These are phyloP conservation scores for Aphidoletes aphidimyza DNA, from an alignment of 2,888 invertebrate genomes.

Conservation along the genomic window DNA sequence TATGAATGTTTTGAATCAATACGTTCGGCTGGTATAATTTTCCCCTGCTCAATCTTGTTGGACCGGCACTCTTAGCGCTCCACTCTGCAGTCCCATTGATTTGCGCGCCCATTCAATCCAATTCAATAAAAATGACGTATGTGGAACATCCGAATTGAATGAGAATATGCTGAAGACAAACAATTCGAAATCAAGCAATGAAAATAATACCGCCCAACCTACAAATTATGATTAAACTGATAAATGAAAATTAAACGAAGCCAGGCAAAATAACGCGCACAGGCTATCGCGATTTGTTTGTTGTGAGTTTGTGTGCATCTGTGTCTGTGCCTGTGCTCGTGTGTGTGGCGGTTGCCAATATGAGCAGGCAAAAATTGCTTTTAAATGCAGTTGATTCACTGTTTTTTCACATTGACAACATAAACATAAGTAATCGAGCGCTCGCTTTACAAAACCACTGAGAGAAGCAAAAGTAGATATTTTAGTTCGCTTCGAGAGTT, in stretches of 20 bases:
- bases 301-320: not conserved
- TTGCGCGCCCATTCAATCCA: not conserved
- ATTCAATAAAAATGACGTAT: conserved; percentile 31
- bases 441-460: too few relatives aligned
- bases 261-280: not conserved
- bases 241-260: conserved; percentile 11
- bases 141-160: conserved; percentile 36
- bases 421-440: too few relatives aligned
- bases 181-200: not conserved
- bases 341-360: too few relatives aligned
- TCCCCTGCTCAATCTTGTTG: too few relatives aligned
- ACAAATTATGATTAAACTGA: conserved; percentile 16
- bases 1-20: not conserved
- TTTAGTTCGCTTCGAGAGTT: not conserved
- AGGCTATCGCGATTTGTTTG: not conserved
- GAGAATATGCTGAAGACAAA: not conserved
- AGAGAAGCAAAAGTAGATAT: not conserved
- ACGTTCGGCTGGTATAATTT: too few relatives aligned
- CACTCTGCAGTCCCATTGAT: too few relatives aligned
- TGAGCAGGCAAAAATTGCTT: too few relatives aligned
- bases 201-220: not conserved
- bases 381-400: too few relatives aligned
- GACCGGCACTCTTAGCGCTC: too few relatives aligned
- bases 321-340: too few relatives aligned
- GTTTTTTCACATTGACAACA: too few relatives aligned